Evolutionary conservation across 2,797 vertebrate species (phyloP), one percentile per base, ranked within the genome.

Genomic region (Enteromius afrohamiltoni): DNA sequence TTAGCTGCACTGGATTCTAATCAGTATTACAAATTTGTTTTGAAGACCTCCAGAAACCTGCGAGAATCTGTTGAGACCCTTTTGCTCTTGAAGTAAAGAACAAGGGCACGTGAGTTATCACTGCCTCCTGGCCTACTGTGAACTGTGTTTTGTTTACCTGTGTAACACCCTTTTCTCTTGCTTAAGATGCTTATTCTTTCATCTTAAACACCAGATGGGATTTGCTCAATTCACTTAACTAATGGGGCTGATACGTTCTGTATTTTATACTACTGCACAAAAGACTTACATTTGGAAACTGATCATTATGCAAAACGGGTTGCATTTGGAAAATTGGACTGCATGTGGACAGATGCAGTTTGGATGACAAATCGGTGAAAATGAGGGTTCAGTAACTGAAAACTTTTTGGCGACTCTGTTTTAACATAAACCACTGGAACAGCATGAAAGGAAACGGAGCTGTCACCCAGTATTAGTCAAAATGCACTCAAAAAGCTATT

Each of bases 1-100:
- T 91, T 90, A 91, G 88, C 86, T 85, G 85, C 84, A 83, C 69
- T 88, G 87, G 67, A 90, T 90, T 87, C 86, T 90, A 90, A 89
- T 91, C 88, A 87, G 71, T 79, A 85, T 79, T 86, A 77, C 86
- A 91, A 89, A 91, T 88, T 90, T 88, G 82, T 88, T 90, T 86
- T 86, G 88, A 89, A 87, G 88, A 91, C 87, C 85, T 89, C 83
- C 53, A 87, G 87, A 87, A 88, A 85, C 62, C 85, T 74, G 76
- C n/a, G n/a, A 82, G 80, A 82, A 89, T 77, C 65, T 70, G 70
- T 77, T 74, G 37, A 19, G 6, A 79, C 78, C 84, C 76, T 77
- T 86, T 68, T 84, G 86, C 88, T 89, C 86, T 90, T 90, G 81
- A 86, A 82, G 75, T 69, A 60, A 80, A 84, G 64, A 80, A 87